Conservation (phyloP, 1,140 invertebrate genomes). For the Pseudomyrmex gracilis region DNA sequence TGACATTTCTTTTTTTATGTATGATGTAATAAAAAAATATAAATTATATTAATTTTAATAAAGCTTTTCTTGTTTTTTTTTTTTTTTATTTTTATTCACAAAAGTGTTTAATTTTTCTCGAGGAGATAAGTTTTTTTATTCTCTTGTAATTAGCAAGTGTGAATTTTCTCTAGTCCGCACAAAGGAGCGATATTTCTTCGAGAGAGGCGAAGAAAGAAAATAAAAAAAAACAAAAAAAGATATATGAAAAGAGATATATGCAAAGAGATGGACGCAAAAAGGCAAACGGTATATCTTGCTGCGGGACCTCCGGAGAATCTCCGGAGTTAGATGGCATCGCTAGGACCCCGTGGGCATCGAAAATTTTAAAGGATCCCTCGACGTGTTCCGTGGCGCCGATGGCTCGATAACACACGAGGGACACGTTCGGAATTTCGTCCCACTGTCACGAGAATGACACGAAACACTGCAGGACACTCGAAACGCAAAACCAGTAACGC, state of each 20-base stretch:
- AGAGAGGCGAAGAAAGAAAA: slow-evolving; percentile 16
- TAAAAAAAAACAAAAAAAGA: neutral
- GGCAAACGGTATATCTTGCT: slow-evolving; percentile 58
- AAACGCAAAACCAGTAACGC: slow-evolving; percentile 39
- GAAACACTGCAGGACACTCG: slow-evolving; percentile 51
- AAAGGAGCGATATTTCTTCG: slow-evolving; percentile 52
- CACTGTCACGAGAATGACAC: slow-evolving; percentile 63
- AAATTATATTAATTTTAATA: too few species aligned
- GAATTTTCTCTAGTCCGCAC: neutral
- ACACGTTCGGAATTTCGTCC: slow-evolving; percentile 60
- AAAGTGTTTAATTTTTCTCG: too few species aligned
- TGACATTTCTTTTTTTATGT: neutral
- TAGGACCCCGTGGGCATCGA: slow-evolving; percentile 25
- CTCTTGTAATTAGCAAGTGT: too few species aligned
- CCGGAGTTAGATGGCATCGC: slow-evolving; percentile 66
- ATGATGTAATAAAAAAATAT: neutral
- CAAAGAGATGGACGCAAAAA: slow-evolving; percentile 49
- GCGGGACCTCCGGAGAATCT: slow-evolving; percentile 11
- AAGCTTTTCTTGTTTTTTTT: too few species aligned
- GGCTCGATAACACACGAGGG: slow-evolving; percentile 62
- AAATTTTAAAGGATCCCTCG: slow-evolving; percentile 62
- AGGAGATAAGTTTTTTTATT: too few species aligned
- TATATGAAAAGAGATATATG: neutral
- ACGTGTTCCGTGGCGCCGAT: slow-evolving; percentile 64
- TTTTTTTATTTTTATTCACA: too few species aligned